These are phyloP conservation scores for Bombus cullumanus DNA, from an alignment of 1,140 invertebrate genomes.

Conservation along the genomic window DNA sequence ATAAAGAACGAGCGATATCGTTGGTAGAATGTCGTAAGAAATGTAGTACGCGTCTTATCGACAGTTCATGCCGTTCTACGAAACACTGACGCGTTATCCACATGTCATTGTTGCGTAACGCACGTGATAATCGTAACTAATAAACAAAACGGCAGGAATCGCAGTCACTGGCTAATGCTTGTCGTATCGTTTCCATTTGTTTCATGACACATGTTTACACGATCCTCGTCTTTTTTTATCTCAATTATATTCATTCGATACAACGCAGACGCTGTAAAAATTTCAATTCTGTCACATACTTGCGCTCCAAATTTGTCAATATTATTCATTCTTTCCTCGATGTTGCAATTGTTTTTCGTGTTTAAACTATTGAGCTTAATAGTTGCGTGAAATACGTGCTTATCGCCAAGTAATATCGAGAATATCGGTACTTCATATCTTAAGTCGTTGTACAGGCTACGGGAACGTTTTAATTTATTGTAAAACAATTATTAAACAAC, in stretches of 20 bases:
- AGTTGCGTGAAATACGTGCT: background rate
- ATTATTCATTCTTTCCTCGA: background rate
- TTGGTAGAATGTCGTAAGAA: background rate
- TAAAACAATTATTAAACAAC: too few species aligned
- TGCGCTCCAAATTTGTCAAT: background rate
- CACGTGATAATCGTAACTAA: constrained; percentile 14
- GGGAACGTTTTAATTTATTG: too few species aligned
- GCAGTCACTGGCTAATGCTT: background rate
- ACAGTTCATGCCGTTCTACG: background rate
- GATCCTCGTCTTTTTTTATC: background rate
- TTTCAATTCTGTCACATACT: background rate
- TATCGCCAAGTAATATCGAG: background rate
- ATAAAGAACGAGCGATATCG: background rate
- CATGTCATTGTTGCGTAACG: constrained; percentile 28
- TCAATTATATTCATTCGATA: background rate
- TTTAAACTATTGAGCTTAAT: background rate
- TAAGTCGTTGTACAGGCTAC: too few species aligned
- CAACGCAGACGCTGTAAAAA: background rate
- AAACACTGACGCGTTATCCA: background rate
- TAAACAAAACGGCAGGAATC: constrained; percentile 16
- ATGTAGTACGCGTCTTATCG: background rate
- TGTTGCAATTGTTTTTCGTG: background rate
- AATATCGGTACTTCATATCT: background rate
- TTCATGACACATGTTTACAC: background rate
- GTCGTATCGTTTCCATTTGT: background rate